These are phyloP conservation scores for Drosophila sulfurigaster DNA, from an alignment of 1,140 invertebrate genomes.

Conservation along the genomic window DNA sequence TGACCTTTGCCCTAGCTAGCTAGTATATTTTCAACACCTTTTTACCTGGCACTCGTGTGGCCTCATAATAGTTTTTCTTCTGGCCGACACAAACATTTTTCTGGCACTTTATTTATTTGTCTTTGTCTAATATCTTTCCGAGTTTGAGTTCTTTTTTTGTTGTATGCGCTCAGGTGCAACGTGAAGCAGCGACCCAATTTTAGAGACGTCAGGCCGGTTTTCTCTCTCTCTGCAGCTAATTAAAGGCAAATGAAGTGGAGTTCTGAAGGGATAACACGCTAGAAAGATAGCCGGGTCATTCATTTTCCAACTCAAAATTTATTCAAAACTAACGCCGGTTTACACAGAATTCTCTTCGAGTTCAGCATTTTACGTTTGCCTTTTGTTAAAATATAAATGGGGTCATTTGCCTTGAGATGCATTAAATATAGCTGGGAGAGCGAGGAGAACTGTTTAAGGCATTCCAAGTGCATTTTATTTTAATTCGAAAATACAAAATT, in stretches of 20 bases:
- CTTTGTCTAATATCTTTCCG: conserved; percentile 49
- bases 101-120: conserved; percentile 28
- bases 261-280: conserved; percentile 13
- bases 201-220: conserved; percentile 31
- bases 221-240: conserved; percentile 52
- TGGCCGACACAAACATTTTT: conserved; percentile 1
- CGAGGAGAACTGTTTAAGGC: conserved; percentile 2
- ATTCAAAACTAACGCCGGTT: conserved; percentile 62
- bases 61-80: conserved; percentile 10
- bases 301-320: conserved; percentile 57
- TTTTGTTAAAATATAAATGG: conserved; percentile 70
- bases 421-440: conserved; percentile 22
- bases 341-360: conserved; percentile 3
- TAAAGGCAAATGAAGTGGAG: conserved; percentile 55
- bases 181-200: conserved; percentile 61
- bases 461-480: conserved; percentile 64
- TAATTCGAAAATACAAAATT: conserved; percentile 6
- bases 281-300: conserved; percentile 20
- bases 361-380: background rate
- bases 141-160: conserved; percentile 15
- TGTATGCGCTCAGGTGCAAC: conserved; percentile 54
- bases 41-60: conserved; percentile 8
- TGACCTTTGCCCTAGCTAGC: conserved; percentile 66
- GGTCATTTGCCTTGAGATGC: conserved; percentile 69
- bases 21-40: conserved; percentile 54